Conservation (phyloP, 2,113 vertebrate genomes). For the Semicossyphus pulcher region DNA sequence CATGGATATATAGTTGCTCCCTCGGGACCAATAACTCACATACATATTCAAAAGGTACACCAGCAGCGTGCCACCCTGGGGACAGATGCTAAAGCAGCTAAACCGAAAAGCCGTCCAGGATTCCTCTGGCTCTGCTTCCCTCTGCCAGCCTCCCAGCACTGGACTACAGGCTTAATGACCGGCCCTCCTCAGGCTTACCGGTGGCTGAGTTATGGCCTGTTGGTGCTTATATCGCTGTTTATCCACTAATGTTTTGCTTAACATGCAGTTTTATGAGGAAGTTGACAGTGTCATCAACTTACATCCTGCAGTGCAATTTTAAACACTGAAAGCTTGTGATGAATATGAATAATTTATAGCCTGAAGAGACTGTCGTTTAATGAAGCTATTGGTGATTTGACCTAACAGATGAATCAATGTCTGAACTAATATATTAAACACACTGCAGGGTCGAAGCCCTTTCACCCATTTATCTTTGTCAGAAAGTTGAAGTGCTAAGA, state of each 20-base stretch:
- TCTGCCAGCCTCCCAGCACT: constrained; percentile 1
- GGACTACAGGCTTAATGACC: constrained; percentile 46
- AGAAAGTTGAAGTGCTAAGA: constrained; percentile 26
- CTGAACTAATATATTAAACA: constrained; percentile 71
- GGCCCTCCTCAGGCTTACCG: constrained; percentile 21
- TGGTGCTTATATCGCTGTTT: constrained; percentile 32
- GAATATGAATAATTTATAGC: constrained; percentile 66
- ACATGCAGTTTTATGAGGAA: constrained; percentile 52
- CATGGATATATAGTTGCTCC: constrained; percentile 72
- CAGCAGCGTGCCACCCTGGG: constrained; percentile 60
- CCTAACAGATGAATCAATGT: constrained; percentile 67
- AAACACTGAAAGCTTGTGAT: constrained; percentile 49
- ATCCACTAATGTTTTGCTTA: constrained; percentile 54
- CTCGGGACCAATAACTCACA: constrained; percentile 78
- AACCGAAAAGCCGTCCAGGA: constrained; percentile 52
- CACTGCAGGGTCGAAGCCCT: constrained; percentile 55
- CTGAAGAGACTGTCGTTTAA: constrained; percentile 66
- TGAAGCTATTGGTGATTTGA: constrained; percentile 71
- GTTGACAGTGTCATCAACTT: constrained; percentile 54
- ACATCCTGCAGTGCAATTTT: constrained; percentile 41
- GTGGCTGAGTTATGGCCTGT: constrained; percentile 42
- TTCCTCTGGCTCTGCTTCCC: constrained; percentile 38
- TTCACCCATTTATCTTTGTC: constrained; percentile 65
- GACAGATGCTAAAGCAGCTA: constrained; percentile 68
- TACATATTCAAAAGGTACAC: constrained; percentile 81